These are phyloP conservation scores for Thunnus thynnus DNA, from an alignment of 2,113 vertebrate genomes.

Conservation along the genomic window DNA sequence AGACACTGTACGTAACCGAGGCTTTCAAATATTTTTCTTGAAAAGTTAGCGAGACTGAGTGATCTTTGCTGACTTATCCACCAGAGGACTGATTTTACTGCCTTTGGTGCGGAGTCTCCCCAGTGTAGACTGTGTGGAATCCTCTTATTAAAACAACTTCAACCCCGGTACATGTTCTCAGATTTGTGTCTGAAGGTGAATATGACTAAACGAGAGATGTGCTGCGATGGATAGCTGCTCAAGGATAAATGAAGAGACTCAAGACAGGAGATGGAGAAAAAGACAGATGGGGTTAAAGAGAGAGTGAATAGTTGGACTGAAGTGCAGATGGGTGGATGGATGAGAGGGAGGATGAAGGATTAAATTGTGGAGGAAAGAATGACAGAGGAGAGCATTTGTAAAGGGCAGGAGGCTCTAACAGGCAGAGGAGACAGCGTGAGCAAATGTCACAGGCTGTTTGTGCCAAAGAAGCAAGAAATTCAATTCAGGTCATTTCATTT, in stretches of 20 bases:
- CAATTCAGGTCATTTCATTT: conserved; percentile 1
- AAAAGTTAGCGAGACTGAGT: not conserved
- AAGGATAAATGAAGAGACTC: conserved; percentile 23
- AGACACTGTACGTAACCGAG: not conserved
- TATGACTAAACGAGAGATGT: conserved; percentile 21
- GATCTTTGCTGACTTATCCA: not conserved
- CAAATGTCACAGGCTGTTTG: conserved; percentile 31
- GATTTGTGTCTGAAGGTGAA: conserved; percentile 28
- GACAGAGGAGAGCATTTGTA: conserved; percentile 7
- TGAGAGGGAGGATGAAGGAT: not conserved
- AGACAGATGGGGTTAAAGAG: conserved; percentile 2
- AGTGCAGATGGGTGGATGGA: conserved; percentile 11
- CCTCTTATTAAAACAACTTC: not conserved
- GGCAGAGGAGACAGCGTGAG: conserved; percentile 9
- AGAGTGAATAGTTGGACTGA: conserved; percentile 1
- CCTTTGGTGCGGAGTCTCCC: not conserved
- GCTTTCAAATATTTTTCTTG: not conserved
- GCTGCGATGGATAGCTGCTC: conserved; percentile 16
- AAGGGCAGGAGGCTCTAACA: conserved; percentile 5
- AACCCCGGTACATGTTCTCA: not conserved
- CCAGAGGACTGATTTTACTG: not conserved
- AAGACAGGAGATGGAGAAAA: not conserved
- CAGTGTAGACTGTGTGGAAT: not conserved
- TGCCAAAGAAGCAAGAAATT: conserved; percentile 10
- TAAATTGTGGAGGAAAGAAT: conserved; percentile 22